Base-by-base conservation (phyloP, 2,113 vertebrate species). In the Pyxicephalus adspersus region DNA sequence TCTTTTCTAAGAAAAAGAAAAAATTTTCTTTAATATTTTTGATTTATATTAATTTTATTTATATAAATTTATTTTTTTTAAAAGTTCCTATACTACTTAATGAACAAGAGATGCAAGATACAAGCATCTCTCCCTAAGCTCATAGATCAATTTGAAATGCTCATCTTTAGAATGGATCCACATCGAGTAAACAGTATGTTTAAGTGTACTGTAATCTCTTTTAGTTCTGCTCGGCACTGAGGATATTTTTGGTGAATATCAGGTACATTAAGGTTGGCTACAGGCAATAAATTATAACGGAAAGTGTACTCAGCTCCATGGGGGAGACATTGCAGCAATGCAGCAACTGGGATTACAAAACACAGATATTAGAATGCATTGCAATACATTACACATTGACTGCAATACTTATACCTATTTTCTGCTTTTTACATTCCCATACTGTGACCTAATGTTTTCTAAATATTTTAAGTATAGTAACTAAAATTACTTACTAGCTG, bases 221-320 rank as follows among this genome's bases (percentile, higher is more conserved):
- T 28, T 29, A 60, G 54, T 8, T 5, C 19, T 57, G 52, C 71
- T 5, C n/a, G 25, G 17, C 72, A 75, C 13, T 3, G 7, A 15
- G 72, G 72, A 23, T 75, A 54, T 38, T 75, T 28, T 22, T 60
- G 55, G 29, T 75, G 72, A 34, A 75, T 23, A 38, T 75, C 54
- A 22, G 16, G 6, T 4, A 34, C 72, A 34, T 28, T 22, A 11
- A 75, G n/a, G 13, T 75, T 15, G 11, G 72, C 54, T 8, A 38
- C 29, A 38, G 6, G 0, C 15, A 75, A n/a, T 13, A 60, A 16
- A n/a, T 57, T 60, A 9, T 60, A 8, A 16, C 19, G 54, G 0
- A 75, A 26, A 0, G 38, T 29, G 55, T 60, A 75, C 28, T 22
- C 54, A n/a, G 72, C 71, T 19, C 55, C 55, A 60, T 5, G 7